phyloP scores from a whole-genome alignment of 2,113 vertebrate species.

The Athene noctua region DNA sequence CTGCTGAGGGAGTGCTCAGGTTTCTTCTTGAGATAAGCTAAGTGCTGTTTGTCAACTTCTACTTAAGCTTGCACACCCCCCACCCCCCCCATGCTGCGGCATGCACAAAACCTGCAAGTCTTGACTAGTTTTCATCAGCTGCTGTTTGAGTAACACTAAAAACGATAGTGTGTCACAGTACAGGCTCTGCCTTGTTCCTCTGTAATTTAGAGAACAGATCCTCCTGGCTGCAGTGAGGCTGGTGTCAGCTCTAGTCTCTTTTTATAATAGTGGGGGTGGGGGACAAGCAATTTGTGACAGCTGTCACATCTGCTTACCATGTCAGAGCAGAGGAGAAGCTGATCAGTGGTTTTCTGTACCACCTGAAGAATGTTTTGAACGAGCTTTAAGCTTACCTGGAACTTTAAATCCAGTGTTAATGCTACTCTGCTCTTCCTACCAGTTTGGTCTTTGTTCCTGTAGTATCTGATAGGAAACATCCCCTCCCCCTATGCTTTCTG shows the following conservation, averaged over 20 bases:
- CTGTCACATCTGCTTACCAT: not conserved
- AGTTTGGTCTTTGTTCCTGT: not conserved
- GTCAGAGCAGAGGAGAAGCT: not conserved
- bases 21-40: constrained; percentile 27
- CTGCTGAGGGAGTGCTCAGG: not conserved
- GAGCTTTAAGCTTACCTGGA: not conserved
- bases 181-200: constrained; percentile 55
- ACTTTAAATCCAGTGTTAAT: not conserved
- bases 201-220: constrained; percentile 20
- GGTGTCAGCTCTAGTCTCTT: not conserved
- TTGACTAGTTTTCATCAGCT: not conserved
- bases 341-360: not conserved
- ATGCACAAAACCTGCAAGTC: not conserved
- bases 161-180: not conserved
- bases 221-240: not conserved
- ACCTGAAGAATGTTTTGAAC: not conserved
- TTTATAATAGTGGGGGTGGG: not conserved
- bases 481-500: not conserved
- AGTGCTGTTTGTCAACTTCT: constrained; percentile 13
- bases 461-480: not conserved
- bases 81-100: fast-evolving
- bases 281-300: not conserved
- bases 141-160: not conserved
- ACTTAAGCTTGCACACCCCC: not conserved
- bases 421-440: not conserved